phyloP scores from a whole-genome alignment of 2,888 invertebrate species.

The Tipula confusa region DNA sequence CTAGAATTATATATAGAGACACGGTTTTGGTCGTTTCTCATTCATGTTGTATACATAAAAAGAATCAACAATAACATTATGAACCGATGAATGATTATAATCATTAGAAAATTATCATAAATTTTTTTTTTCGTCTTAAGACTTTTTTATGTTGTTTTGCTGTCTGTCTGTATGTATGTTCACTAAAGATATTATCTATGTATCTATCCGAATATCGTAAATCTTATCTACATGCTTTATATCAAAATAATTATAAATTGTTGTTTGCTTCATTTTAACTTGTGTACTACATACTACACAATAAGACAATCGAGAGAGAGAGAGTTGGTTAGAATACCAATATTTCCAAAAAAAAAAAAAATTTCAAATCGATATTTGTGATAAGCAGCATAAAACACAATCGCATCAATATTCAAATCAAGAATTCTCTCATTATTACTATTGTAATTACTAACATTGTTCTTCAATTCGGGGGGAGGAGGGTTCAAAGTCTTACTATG shows the following conservation, averaged over 20 bases:
- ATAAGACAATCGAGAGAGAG: not conserved
- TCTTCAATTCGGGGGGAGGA: not conserved
- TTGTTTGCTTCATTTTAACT: not conserved
- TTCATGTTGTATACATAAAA: not conserved
- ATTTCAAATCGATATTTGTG: not conserved
- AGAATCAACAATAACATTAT: not conserved
- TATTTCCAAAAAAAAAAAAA: not conserved
- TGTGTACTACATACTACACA: not conserved
- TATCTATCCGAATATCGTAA: conserved; percentile 3
- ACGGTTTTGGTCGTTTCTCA: not conserved
- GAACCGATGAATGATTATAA: conserved; percentile 9
- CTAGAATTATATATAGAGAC: not conserved
- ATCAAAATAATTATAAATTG: conserved; percentile 12
- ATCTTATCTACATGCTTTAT: not conserved
- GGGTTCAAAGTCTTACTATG: not conserved
- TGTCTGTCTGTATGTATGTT: not conserved
- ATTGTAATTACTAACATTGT: not conserved
- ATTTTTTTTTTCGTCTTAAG: not conserved
- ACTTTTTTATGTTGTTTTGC: not conserved
- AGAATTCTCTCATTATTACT: not conserved
- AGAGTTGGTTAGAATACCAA: not conserved
- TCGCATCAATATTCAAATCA: conserved; percentile 12
- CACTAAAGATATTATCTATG: not conserved
- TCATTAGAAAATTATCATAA: conserved; percentile 20
- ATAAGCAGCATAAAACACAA: not conserved